These are phyloP conservation scores for Microhierax caerulescens DNA, from an alignment of 2,797 vertebrate genomes.

Conservation along the genomic window DNA sequence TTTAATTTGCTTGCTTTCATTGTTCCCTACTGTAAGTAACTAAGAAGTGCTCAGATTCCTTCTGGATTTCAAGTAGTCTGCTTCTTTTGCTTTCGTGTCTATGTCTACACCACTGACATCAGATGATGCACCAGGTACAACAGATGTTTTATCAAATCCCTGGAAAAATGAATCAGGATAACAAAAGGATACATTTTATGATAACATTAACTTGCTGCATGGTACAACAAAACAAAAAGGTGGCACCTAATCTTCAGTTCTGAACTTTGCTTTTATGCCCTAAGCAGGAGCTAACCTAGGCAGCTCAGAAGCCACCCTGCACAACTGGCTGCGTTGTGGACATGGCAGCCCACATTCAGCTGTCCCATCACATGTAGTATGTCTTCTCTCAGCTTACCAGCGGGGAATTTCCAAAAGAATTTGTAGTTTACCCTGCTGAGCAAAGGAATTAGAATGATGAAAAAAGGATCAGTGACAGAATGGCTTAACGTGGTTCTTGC, in stretches of 20 bases:
- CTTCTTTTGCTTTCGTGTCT: not conserved
- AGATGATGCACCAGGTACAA: not conserved
- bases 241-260: not conserved
- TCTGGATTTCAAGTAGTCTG: not conserved
- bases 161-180: not conserved
- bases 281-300: not conserved
- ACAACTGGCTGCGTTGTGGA: not conserved
- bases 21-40: not conserved
- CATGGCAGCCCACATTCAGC: not conserved
- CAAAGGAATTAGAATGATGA: not conserved
- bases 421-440: conserved; percentile 7
- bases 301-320: not conserved
- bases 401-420: not conserved
- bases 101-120: not conserved
- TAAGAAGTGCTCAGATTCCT: not conserved
- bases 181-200: not conserved
- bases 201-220: not conserved
- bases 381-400: not conserved
- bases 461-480: conserved; percentile 32
- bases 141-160: not conserved
- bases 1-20: not conserved
- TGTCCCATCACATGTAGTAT: not conserved
- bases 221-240: not conserved
- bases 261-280: not conserved
- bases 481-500: conserved; percentile 12